These are phyloP conservation scores for Monodelphis domestica DNA, from an alignment of 2,797 vertebrate genomes.

Conservation along the genomic window DNA sequence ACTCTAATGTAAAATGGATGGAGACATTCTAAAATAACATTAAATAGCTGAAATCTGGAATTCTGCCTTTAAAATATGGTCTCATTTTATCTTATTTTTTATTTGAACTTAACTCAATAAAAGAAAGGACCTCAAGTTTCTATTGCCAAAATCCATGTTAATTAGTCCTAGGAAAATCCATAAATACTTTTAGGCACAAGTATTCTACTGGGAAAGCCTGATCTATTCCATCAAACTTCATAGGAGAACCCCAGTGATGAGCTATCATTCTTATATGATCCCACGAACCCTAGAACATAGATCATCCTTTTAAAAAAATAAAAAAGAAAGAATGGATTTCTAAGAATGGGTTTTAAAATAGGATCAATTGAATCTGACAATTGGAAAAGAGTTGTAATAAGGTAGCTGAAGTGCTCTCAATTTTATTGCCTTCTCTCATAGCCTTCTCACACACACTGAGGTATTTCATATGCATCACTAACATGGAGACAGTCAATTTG, in stretches of 20 bases:
- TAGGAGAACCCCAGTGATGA: conserved; percentile 9
- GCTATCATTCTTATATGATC: background rate
- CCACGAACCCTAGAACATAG: background rate
- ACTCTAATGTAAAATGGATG: background rate
- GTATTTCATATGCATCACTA: background rate
- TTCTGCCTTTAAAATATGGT: background rate
- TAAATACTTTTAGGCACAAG: background rate
- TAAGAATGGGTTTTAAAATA: conserved; percentile 26
- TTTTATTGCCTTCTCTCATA: conserved; percentile 31
- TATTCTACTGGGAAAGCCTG: background rate
- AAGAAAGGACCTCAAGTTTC: background rate
- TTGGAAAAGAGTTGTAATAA: conserved; percentile 10
- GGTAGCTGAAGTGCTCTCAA: conserved; percentile 17
- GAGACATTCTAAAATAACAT: background rate
- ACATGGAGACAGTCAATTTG: background rate
- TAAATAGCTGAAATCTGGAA: background rate
- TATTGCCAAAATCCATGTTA: background rate
- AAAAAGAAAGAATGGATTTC: background rate
- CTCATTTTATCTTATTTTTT: background rate
- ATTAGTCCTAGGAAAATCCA: background rate
- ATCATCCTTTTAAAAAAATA: conserved; percentile 1
- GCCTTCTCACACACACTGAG: background rate
- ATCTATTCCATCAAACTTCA: conserved; percentile 13
- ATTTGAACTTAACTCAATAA: conserved; percentile 8
- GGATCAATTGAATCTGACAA: conserved; percentile 17